Percentiles rank a stretch among this genome's conserved stretches.
Conservation (phyloP, 2,797 vertebrate species). For the Arrhamphus sclerolepis region DNA sequence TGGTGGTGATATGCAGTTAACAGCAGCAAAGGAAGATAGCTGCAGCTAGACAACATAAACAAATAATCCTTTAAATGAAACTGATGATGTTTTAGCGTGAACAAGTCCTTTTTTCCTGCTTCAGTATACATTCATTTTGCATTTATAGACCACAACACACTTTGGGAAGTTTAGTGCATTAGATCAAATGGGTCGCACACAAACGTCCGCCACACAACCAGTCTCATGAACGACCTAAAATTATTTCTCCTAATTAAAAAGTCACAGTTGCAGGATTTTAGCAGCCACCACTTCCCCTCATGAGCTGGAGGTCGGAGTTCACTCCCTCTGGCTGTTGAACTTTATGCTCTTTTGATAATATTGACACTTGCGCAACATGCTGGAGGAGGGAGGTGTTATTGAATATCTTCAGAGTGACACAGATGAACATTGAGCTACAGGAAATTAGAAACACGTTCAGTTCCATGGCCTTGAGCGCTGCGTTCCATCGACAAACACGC, state of each 20-base stretch:
- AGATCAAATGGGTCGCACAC: background rate
- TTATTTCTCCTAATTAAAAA: background rate
- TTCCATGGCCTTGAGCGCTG: slow-evolving; percentile 54
- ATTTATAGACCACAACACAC: too few species aligned
- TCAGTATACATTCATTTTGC: too few species aligned
- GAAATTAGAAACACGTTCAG: slow-evolving; percentile 70
- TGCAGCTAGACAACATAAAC: too few species aligned
- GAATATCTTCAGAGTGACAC: slow-evolving; percentile 67
- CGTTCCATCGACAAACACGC: slow-evolving; percentile 39
- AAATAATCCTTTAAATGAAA: too few species aligned
- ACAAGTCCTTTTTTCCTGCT: too few species aligned
- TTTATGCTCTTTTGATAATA: slow-evolving; percentile 52
- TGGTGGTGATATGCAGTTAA: too few species aligned
- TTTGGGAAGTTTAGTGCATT: too few species aligned
- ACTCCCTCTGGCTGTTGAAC: slow-evolving; percentile 29
- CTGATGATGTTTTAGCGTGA: too few species aligned
- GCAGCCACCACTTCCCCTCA: background rate
- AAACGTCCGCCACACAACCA: background rate
- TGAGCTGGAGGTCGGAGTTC: slow-evolving; percentile 26
- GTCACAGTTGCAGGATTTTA: background rate
- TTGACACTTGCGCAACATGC: slow-evolving; percentile 52
- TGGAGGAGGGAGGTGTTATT: slow-evolving; percentile 43
- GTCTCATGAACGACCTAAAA: slow-evolving; percentile 6
- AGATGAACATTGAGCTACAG: slow-evolving; percentile 52
- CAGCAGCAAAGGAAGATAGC: too few species aligned